Evolutionary conservation across 2,888 invertebrate species (phyloP).

Genomic region (Spialia ferax): DNA sequence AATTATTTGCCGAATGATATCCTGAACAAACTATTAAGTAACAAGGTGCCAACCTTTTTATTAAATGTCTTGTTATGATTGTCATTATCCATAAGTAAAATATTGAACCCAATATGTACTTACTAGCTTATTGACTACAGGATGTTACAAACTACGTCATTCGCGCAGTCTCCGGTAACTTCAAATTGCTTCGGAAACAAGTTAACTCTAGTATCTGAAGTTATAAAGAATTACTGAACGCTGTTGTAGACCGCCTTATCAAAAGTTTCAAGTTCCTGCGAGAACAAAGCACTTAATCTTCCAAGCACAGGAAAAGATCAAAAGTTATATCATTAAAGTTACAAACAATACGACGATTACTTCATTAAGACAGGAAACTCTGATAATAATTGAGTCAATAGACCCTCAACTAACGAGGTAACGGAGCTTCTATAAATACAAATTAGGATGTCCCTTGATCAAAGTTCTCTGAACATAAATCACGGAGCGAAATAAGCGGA

Average conservation of each 20-base stretch:
- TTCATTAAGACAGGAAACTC: slow-evolving; percentile 20
- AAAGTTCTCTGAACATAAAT: slow-evolving; percentile 16
- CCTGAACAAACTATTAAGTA: no score
- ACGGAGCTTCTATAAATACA: slow-evolving; percentile 16
- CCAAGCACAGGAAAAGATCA: slow-evolving; percentile 12
- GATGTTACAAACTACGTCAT: slow-evolving; percentile 19
- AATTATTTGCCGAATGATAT: no score
- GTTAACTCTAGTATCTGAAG: slow-evolving; percentile 11
- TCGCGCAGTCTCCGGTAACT: slow-evolving; percentile 17
- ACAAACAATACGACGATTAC: slow-evolving; percentile 17
- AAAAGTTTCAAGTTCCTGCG: slow-evolving; percentile 12
- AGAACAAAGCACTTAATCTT: slow-evolving; percentile 21
- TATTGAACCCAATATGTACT: not conserved
- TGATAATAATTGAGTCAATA: slow-evolving; percentile 19
- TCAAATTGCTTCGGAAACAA: slow-evolving; percentile 29
- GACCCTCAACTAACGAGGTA: slow-evolving; percentile 17
- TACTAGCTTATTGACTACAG: slow-evolving; percentile 1
- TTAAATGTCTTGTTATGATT: not conserved
- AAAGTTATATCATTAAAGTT: slow-evolving; percentile 21
- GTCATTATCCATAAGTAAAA: not conserved
- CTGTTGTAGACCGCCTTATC: slow-evolving; percentile 14
- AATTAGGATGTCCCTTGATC: slow-evolving; percentile 17
- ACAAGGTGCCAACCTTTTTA: no score
- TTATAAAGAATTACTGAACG: slow-evolving; percentile 20
- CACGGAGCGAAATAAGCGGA: slow-evolving; percentile 9